Base-by-base conservation (phyloP, 2,797 vertebrate genomes). In the Poliocrania exsul region DNA sequence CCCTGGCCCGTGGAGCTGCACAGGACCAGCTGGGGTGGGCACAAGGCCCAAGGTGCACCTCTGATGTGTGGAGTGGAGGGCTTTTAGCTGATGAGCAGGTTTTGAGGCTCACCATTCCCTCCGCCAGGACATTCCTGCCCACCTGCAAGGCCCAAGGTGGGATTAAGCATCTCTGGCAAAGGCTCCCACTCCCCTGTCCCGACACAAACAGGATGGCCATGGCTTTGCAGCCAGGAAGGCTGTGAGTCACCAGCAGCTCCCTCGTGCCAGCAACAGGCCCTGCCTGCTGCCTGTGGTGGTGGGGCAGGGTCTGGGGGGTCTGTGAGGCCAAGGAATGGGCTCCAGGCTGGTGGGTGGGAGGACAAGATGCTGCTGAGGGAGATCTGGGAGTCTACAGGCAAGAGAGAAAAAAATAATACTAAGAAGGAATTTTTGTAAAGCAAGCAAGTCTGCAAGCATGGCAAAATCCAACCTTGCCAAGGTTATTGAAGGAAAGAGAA, bases 191-290 rank as follows among this genome's bases (percentile, higher is more conserved):
- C 13, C 58, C 38, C 37, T 9, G 18, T 56, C 86, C 50, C 24
- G 10, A 47, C 26, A 38, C 58, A 82, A 79, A 77, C 81, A 86
- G 91, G 74, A 73, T 70, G 86, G 58, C 28, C 18, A 0, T 44
- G 57, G 86, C 62, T 81, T 72, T 15, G 51, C 33, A 75, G 53
- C 60, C 88, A 73, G 84, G 84, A 93, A 91, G 81, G 71, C 71
- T 73, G 37, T 74, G 83, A 92, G 53, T 40, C 78, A 75, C 35
- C 70, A 54, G 67, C 88, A 83, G 75, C 82, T 91, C 85, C 75
- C 91, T 80, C 51, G 84, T 44, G 61, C 57, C 7, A 9, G 6
- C 73, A 73, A n/a, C 51, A 17, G 66, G 35, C 40, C 31, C 60
- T 78, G 61, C 29, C 29, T 11, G 2, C 40, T 75, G 79, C 56